Evolutionary conservation across 1,140 invertebrate species (phyloP), one percentile per base, ranked within the genome.

Genomic region (Mizuhopecten yessoensis): DNA sequence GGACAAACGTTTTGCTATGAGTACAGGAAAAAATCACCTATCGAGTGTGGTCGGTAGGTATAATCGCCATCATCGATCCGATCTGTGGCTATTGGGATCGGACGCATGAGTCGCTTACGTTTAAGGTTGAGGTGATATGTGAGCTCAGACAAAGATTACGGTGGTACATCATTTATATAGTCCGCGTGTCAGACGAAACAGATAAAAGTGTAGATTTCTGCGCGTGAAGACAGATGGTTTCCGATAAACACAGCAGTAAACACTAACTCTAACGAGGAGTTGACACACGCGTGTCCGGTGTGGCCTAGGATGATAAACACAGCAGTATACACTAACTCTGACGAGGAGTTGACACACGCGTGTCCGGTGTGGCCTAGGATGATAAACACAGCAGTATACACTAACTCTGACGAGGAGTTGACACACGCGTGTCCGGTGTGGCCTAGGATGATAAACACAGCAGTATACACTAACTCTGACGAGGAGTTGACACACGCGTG

Each of bases 131-230:
- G 23, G n/a, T 3, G 57, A 13, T 75, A 23, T 75, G 57, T 1
- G n/a, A 11, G 23, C 57, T n/a, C n/a, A 29, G 57, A 75, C 57
- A 75, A 75, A 75, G 3, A 75, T 75, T 75, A 23, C 23, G 57
- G 57, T 29, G 57, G 57, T 75, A n/a, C 11, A 75, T 75, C 57
- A 75, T 9, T 29, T 7, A n/a, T 75, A 29, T 29, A 29, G 23
- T 23, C 57, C 7, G 29, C n/a, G n/a, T 11, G 57, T 75, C 57
- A 75, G 57, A 75, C 57, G 5, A 29, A 75, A 75, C 57, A 29
- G 57, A 75, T 75, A 75, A 75, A 75, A 75, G 57, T 29, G 57
- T 75, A 17, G 57, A 75, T 75, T 75, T 75, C 57, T 75, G n/a
- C 29, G 57, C 5, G n/a, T 29, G 57, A 75, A 17, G 57, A n/a